Evolutionary conservation across 2,797 vertebrate species (phyloP).

Genomic region (Spondyliosoma cantharus): DNA sequence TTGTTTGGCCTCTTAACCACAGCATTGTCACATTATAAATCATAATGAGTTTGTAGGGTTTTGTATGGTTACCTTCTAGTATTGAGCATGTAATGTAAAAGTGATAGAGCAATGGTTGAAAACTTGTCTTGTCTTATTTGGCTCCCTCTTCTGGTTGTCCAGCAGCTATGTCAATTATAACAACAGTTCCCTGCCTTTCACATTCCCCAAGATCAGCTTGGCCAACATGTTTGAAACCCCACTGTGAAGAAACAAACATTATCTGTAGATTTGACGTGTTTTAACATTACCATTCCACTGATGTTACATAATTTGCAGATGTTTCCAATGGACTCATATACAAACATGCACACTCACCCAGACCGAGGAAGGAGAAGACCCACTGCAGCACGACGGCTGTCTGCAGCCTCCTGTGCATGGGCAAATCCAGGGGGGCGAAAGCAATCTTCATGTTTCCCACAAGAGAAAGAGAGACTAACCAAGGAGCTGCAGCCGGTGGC

Average conservation of each 20-base stretch:
- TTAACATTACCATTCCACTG: neutral
- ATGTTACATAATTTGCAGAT: neutral
- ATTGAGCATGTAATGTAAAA: neutral
- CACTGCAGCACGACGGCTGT: slow-evolving; percentile 87
- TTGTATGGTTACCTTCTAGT: no score
- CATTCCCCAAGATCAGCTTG: neutral
- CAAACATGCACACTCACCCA: slow-evolving; percentile 85
- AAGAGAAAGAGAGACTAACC: neutral
- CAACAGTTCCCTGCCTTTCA: neutral
- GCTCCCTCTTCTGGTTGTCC: slow-evolving; percentile 30
- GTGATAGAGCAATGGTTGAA: neutral
- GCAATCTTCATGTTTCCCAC: slow-evolving; percentile 86
- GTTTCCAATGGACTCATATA: slow-evolving; percentile 13
- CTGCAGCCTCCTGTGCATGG: slow-evolving; percentile 88
- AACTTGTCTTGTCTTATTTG: neutral
- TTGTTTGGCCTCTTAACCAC: no score
- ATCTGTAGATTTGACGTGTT: neutral
- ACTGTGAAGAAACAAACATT: neutral
- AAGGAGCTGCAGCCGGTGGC: slow-evolving; percentile 21
- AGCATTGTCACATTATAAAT: no score
- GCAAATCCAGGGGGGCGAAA: slow-evolving; percentile 86
- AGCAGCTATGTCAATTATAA: neutral
- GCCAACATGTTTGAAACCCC: neutral
- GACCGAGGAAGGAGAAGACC: slow-evolving; percentile 89
- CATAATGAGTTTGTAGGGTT: no score